These are phyloP conservation scores for Phataginus tricuspis DNA, from an alignment of 2,797 vertebrate genomes.

Conservation along the genomic window DNA sequence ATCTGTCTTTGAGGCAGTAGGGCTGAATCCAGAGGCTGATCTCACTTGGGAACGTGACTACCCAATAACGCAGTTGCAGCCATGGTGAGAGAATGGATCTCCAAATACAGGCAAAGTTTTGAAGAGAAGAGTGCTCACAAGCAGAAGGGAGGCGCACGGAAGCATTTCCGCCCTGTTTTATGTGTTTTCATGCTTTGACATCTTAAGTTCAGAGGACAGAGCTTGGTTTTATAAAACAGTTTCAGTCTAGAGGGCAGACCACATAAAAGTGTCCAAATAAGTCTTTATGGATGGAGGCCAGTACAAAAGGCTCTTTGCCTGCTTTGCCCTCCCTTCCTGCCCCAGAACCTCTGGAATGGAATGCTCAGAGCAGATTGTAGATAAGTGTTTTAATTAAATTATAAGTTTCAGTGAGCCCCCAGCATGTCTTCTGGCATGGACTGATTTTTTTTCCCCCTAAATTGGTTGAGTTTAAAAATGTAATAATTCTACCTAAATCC, in stretches of 20 bases:
- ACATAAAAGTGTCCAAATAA: slow-evolving; percentile 23
- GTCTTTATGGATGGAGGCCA: background rate
- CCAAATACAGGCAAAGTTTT: background rate
- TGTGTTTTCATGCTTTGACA: slow-evolving; percentile 17
- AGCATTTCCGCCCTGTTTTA: background rate
- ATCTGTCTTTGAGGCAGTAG: background rate
- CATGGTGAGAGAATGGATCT: background rate
- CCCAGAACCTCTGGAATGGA: slow-evolving; percentile 2
- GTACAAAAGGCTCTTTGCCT: background rate
- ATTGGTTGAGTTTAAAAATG: background rate
- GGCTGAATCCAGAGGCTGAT: background rate
- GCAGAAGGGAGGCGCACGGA: fast-evolving
- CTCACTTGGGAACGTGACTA: background rate
- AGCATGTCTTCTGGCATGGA: background rate
- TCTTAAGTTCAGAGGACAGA: slow-evolving; percentile 52
- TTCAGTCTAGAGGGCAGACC: slow-evolving; percentile 9
- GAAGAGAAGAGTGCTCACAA: fast-evolving
- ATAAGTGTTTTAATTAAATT: background rate
- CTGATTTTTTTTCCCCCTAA: background rate
- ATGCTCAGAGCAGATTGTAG: background rate
- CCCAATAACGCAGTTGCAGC: background rate
- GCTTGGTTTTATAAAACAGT: slow-evolving; percentile 48
- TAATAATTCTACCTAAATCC: background rate
- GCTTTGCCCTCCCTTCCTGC: background rate
- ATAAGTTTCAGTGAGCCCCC: background rate